Evolutionary conservation across 2,888 invertebrate genomes (phyloP).

Genomic region (Anticlea derivata): DNA sequence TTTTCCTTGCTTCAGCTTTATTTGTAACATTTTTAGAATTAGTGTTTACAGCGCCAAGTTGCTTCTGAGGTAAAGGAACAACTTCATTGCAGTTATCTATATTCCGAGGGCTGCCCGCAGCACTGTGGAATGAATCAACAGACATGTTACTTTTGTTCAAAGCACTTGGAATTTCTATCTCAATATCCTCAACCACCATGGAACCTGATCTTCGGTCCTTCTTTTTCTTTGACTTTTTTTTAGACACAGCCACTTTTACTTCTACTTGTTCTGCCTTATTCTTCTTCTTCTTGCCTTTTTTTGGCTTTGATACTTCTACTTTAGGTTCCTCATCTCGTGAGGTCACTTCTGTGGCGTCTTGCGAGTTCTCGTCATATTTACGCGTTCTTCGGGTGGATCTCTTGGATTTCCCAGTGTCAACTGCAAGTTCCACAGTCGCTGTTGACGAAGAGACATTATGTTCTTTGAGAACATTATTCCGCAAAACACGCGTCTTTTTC

Average conservation of each 20-base stretch:
- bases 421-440: slow-evolving; percentile 31
- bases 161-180: slow-evolving; percentile 23
- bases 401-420: slow-evolving; percentile 35
- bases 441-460: slow-evolving; percentile 38
- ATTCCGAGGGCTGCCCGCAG: slow-evolving; percentile 62
- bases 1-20: slow-evolving; percentile 23
- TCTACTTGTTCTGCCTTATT: slow-evolving; percentile 32
- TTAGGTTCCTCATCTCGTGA: slow-evolving; percentile 34
- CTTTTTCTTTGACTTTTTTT: slow-evolving; percentile 54
- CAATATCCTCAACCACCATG: slow-evolving; percentile 39
- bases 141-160: slow-evolving; percentile 52
- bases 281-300: slow-evolving; percentile 47
- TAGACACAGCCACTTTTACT: slow-evolving; percentile 24
- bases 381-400: slow-evolving; percentile 55
- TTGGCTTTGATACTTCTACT: slow-evolving; percentile 33
- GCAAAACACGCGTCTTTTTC: slow-evolving; percentile 40
- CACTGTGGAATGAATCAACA: slow-evolving; percentile 69
- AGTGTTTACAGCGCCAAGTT: slow-evolving; percentile 3
- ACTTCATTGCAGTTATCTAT: slow-evolving; percentile 9
- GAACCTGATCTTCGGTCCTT: slow-evolving; percentile 44
- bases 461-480: slow-evolving; percentile 56
- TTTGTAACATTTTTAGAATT: slow-evolving; percentile 4
- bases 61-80: background rate
- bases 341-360: slow-evolving; percentile 33
- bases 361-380: slow-evolving; percentile 39